Conservation (phyloP, 2,113 vertebrate species). For the Vulpes lagopus region DNA sequence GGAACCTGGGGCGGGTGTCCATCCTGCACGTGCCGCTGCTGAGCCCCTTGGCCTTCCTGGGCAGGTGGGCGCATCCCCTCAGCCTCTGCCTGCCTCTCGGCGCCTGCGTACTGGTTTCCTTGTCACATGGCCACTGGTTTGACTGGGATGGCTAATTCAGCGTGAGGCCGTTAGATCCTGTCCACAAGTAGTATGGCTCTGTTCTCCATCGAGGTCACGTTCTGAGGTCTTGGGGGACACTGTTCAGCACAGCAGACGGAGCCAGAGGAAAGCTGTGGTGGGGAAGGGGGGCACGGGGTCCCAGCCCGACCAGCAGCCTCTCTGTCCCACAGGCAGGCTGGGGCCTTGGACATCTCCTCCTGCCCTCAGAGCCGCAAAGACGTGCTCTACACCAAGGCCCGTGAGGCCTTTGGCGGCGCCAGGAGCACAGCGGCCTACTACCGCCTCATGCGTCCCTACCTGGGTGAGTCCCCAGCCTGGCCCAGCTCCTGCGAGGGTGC, state of each 20-base stretch:
- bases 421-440: conserved; percentile 56
- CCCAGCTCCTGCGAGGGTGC: no score
- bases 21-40: background rate
- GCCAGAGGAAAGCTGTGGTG: background rate
- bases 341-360: conserved; percentile 73
- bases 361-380: conserved; percentile 86
- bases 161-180: background rate
- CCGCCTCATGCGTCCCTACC: conserved; percentile 76
- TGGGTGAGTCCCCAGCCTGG: conserved; percentile 78
- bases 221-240: background rate
- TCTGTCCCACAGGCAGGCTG: conserved; percentile 75
- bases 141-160: background rate
- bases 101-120: background rate
- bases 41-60: no score
- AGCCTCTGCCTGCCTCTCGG: rapidly evolving
- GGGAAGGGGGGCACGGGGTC: rapidly evolving
- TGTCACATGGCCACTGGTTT: no score
- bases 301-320: background rate
- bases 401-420: conserved; percentile 75
- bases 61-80: no score
- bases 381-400: conserved; percentile 82
- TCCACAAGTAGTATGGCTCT: background rate
- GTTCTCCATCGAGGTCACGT: background rate
- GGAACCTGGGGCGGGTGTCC: background rate
- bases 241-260: background rate